A percentile compares a stretch with the other conserved stretches of the same genome.
Evolutionary conservation across 2,888 invertebrate genomes (phyloP).

Genomic region (Oligia latruncula): DNA sequence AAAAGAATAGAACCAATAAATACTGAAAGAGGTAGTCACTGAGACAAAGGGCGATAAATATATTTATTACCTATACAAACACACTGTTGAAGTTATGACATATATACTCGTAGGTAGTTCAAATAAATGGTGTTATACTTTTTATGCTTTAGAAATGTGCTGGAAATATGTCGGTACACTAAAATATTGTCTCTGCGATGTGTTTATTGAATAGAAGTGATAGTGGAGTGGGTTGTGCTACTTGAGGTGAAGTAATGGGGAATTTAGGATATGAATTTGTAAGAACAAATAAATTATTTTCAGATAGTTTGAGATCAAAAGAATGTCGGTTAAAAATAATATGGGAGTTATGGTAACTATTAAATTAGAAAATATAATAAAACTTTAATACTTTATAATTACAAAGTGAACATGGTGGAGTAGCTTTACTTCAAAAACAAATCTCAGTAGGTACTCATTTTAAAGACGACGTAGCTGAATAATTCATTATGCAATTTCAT

Average conservation of each 20-base stretch:
- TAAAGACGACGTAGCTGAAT: background rate
- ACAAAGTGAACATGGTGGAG: background rate
- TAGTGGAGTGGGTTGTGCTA: slow-evolving; percentile 1
- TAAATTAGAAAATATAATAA: background rate
- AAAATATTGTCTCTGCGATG: background rate
- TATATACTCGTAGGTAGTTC: slow-evolving; percentile 29
- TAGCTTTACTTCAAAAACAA: background rate
- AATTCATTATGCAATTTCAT: background rate
- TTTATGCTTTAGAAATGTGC: slow-evolving; percentile 25
- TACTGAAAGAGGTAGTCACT: slow-evolving; percentile 61
- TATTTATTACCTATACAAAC: slow-evolving; percentile 68
- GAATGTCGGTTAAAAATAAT: background rate
- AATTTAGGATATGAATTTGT: background rate
- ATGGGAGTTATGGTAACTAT: background rate
- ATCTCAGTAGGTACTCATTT: background rate
- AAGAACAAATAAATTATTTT: background rate
- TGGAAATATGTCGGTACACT: slow-evolving; percentile 14
- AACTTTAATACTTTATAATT: background rate
- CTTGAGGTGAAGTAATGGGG: background rate
- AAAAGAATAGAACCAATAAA: slow-evolving; percentile 66
- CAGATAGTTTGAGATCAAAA: background rate
- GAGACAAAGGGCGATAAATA: slow-evolving; percentile 73
- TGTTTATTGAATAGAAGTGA: slow-evolving; percentile 3
- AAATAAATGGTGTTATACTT: slow-evolving; percentile 35
- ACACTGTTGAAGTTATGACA: slow-evolving; percentile 56